Conservation (phyloP, 2,888 invertebrate genomes). For the Athetis lepigone region DNA sequence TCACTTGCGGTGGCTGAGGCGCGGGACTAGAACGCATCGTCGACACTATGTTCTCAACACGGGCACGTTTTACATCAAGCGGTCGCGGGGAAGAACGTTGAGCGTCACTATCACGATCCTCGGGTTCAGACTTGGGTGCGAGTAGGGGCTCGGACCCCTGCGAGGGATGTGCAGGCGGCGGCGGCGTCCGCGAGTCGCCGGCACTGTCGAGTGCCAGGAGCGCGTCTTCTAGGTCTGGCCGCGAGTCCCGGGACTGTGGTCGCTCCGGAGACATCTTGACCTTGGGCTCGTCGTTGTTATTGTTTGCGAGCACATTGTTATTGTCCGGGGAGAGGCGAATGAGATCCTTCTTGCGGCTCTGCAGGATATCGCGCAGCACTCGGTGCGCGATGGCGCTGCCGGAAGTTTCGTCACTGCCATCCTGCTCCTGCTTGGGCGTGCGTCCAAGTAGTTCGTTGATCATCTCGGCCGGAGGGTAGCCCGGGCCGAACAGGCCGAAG, state of each 20-base stretch:
- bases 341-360: slow-evolving; percentile 96
- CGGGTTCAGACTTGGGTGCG: slow-evolving; percentile 92
- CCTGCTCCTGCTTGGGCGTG: slow-evolving; percentile 94
- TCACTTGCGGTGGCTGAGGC: slow-evolving; percentile 93
- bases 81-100: slow-evolving; percentile 91
- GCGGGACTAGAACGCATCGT: slow-evolving; percentile 97
- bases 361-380: slow-evolving; percentile 97
- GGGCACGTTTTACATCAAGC: slow-evolving; percentile 96
- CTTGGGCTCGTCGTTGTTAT: slow-evolving; percentile 90
- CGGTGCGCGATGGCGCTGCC: slow-evolving; percentile 93
- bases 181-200: slow-evolving; percentile 84
- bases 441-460: slow-evolving; percentile 96
- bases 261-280: slow-evolving; percentile 90
- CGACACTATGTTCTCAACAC: slow-evolving; percentile 98
- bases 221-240: slow-evolving; percentile 91
- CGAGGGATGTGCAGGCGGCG: slow-evolving; percentile 90
- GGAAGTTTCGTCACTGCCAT: slow-evolving; percentile 89
- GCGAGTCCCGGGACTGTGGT: slow-evolving; percentile 92
- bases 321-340: slow-evolving; percentile 92
- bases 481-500: slow-evolving; percentile 95
- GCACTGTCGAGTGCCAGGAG: slow-evolving; percentile 91
- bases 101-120: slow-evolving; percentile 91
- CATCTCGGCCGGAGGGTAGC: slow-evolving; percentile 97
- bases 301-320: slow-evolving; percentile 90
- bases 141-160: slow-evolving; percentile 87